Conservation (phyloP, 2,113 vertebrate genomes). For the Hippolais icterina region DNA sequence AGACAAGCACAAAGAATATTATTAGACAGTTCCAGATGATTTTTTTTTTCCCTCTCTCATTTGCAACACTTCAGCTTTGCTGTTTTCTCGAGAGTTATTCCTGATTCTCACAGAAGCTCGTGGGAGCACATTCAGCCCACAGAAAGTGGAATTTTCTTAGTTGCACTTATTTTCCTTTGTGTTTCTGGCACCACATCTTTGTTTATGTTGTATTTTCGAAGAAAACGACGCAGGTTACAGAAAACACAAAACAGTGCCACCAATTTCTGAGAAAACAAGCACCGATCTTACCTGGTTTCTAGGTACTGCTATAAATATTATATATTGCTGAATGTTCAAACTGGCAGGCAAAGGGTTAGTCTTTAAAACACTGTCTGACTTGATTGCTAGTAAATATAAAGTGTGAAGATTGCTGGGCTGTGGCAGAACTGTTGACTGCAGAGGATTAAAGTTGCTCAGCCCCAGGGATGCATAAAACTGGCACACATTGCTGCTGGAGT, state of each 20-base stretch:
- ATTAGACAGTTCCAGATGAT: not conserved
- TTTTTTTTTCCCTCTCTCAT: not conserved
- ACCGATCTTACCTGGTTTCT: not conserved
- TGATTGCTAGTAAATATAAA: not conserved
- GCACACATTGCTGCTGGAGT: not conserved
- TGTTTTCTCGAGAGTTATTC: constrained; percentile 9
- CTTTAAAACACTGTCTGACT: not conserved
- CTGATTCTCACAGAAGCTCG: not conserved
- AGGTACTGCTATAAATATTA: not conserved
- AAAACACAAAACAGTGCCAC: not conserved
- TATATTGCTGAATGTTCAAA: not conserved
- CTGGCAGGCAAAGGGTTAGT: not conserved
- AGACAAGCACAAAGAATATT: not conserved
- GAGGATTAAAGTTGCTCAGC: not conserved
- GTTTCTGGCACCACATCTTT: constrained; percentile 47
- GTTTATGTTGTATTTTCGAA: constrained; percentile 16
- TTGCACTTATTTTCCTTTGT: not conserved
- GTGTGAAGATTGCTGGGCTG: not conserved
- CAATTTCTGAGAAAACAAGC: not conserved
- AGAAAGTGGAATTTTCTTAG: constrained; percentile 27
- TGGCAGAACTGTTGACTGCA: not conserved
- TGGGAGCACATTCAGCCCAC: constrained; percentile 37
- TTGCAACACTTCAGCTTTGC: not conserved
- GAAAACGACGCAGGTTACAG: not conserved
- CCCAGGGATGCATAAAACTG: not conserved